These are phyloP conservation scores for Conus ventricosus DNA, from an alignment of 1,140 invertebrate species.

Conservation along the genomic window DNA sequence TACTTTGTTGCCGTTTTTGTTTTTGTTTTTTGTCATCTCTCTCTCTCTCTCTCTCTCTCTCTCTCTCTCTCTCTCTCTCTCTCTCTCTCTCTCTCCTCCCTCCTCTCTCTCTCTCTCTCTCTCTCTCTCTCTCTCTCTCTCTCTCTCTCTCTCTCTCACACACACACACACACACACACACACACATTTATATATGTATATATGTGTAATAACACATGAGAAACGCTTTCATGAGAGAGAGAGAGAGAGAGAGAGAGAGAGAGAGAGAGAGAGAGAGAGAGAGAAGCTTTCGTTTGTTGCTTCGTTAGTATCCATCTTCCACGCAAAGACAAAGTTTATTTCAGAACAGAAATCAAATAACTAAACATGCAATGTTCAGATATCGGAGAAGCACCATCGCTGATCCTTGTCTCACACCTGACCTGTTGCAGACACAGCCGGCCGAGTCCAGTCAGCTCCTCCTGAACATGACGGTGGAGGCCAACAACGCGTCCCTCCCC, in stretches of 20 bases:
- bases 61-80: not conserved
- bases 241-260: not conserved
- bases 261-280: not conserved
- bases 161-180: no score
- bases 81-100: not conserved
- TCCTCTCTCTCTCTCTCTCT: not conserved
- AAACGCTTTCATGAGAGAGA: not conserved
- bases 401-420: not conserved
- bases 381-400: not conserved
- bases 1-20: conserved; percentile 5
- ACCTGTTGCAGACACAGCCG: not conserved
- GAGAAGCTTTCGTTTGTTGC: not conserved
- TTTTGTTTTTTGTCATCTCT: not conserved
- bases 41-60: not conserved
- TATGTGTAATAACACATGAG: not conserved
- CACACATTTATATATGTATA: not conserved
- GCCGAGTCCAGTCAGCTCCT: not conserved
- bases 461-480: conserved; percentile 6
- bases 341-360: not conserved
- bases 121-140: conserved; percentile 11
- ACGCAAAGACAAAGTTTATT: not conserved
- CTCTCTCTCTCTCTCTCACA: not conserved
- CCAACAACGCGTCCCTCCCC: not conserved
- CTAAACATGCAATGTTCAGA: not conserved
- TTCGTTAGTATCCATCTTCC: no score